Percentiles rank a stretch among this genome's conserved stretches.
phyloP scores from a whole-genome alignment of 2,888 invertebrate genomes.

The Ligdia adustata region DNA sequence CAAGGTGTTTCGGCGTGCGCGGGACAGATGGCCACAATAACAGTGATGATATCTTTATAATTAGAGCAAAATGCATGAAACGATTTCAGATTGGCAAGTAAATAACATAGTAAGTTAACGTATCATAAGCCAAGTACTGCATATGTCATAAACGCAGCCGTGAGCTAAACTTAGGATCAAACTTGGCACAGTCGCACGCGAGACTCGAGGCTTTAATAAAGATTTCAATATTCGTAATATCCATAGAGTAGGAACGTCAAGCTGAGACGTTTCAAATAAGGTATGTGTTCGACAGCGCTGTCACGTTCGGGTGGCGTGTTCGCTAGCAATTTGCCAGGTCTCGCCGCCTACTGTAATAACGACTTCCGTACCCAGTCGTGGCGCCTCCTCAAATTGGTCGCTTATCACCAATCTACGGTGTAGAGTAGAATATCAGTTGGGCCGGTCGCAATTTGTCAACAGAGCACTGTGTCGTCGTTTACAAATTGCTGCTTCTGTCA shows the following conservation, averaged over 20 bases:
- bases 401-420: constrained; percentile 82
- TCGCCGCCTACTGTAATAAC: constrained; percentile 83
- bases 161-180: background rate
- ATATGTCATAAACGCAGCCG: background rate
- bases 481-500: constrained; percentile 24
- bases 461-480: constrained; percentile 55
- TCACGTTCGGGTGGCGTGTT: constrained; percentile 82
- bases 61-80: no score
- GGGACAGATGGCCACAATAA: no score
- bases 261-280: constrained; percentile 78
- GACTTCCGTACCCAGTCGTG: constrained; percentile 82
- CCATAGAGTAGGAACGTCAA: constrained; percentile 66
- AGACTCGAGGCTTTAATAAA: constrained; percentile 32
- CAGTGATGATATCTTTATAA: no score
- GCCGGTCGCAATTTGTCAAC: constrained; percentile 78
- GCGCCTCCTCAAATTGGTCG: constrained; percentile 84
- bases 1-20: no score
- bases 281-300: constrained; percentile 81
- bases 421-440: constrained; percentile 76
- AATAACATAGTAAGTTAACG: no score
- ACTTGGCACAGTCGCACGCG: constrained; percentile 22
- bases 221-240: constrained; percentile 59
- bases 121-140: background rate
- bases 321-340: constrained; percentile 78
- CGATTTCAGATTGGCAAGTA: no score